Percentiles rank a stretch among this genome's conserved stretches.
phyloP scores from a whole-genome alignment of 2,113 vertebrate species.

The Azemiops feae region DNA sequence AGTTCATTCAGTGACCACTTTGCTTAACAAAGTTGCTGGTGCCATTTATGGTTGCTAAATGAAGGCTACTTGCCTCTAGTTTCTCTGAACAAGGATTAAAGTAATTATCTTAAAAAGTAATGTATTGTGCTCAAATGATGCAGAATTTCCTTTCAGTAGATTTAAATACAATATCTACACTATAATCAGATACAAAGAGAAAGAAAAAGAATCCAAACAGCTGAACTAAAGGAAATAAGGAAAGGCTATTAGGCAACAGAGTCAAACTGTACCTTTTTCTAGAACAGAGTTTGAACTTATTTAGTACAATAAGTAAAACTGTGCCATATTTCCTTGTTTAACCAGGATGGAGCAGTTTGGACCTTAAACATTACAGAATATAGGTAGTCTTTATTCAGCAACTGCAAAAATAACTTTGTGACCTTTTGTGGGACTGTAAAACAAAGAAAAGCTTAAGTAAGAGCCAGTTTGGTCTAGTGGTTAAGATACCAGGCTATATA shows the following conservation, averaged over 20 bases:
- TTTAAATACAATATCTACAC: background rate
- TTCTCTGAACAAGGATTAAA: background rate
- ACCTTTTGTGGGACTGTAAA: too few relatives aligned
- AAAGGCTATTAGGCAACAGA: constrained; percentile 25
- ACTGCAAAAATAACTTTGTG: too few relatives aligned
- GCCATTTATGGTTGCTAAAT: too few relatives aligned
- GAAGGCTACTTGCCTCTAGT: too few relatives aligned
- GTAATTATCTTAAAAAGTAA: background rate
- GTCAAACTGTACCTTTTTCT: too few relatives aligned
- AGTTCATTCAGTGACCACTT: too few relatives aligned
- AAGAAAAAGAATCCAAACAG: background rate
- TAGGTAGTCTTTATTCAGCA: too few relatives aligned
- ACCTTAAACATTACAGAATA: background rate
- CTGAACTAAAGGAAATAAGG: background rate
- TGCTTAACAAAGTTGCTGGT: too few relatives aligned
- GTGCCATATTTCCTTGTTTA: background rate
- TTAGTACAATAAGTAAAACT: too few relatives aligned
- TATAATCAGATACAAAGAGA: background rate
- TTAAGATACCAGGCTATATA: too few relatives aligned
- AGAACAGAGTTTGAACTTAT: constrained; percentile 21
- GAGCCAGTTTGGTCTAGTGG: too few relatives aligned
- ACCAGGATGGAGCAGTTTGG: background rate
- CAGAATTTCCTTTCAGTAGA: background rate
- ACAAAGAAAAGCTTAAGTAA: too few relatives aligned
- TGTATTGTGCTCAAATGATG: background rate